Conservation (phyloP, 1,140 invertebrate species). For the Brachionus koreanus region DNA sequence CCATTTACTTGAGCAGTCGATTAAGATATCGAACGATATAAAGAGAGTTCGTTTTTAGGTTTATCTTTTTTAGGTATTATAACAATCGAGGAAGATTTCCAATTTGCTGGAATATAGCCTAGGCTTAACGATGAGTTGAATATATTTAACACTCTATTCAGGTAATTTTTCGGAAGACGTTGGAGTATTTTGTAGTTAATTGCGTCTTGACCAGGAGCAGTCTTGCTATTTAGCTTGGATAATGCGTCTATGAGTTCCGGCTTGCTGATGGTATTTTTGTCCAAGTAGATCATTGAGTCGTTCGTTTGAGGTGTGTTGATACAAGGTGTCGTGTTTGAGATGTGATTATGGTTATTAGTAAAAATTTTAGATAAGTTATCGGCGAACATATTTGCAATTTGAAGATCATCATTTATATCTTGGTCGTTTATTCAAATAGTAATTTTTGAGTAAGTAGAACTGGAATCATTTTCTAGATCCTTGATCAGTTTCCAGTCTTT, state of each 20-base stretch:
- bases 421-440: not conserved
- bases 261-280: not conserved
- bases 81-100: no score
- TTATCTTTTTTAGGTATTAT: no score
- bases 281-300: no score
- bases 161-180: not conserved
- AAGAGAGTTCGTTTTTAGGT: not conserved
- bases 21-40: conserved; percentile 45
- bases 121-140: not conserved
- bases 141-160: not conserved
- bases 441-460: not conserved
- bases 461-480: not conserved
- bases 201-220: not conserved
- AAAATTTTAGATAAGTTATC: no score
- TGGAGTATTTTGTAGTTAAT: not conserved
- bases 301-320: no score
- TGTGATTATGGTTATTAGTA: no score
- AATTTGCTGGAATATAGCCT: conserved; percentile 30
- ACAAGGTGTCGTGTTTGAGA: no score
- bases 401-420: no score
- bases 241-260: not conserved
- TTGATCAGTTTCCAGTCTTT: not conserved
- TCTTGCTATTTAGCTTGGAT: not conserved
- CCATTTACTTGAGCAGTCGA: conserved; percentile 10
- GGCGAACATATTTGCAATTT: no score